phyloP scores from a whole-genome alignment of 2,888 invertebrate genomes.

The Acleris emargana region DNA sequence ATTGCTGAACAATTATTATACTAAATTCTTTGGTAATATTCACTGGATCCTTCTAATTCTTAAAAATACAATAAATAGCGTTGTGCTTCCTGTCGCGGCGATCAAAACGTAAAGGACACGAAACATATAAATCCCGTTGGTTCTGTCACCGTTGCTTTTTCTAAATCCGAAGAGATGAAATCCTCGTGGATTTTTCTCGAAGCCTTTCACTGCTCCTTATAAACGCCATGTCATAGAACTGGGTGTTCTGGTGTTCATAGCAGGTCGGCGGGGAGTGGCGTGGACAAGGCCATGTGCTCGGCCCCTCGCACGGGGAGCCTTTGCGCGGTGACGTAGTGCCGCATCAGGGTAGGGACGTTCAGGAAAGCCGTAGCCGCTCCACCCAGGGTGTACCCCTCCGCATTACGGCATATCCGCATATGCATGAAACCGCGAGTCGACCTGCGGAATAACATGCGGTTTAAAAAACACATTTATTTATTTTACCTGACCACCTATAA shows the following conservation, averaged over 20 bases:
- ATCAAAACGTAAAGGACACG: slow-evolving; percentile 51
- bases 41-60: slow-evolving; percentile 69
- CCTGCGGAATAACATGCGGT: slow-evolving; percentile 78
- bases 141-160: slow-evolving; percentile 38
- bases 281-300: slow-evolving; percentile 97
- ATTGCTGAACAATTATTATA: slow-evolving; percentile 48
- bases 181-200: slow-evolving; percentile 24
- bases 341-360: slow-evolving; percentile 96
- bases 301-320: slow-evolving; percentile 97
- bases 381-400: slow-evolving; percentile 94
- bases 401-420: slow-evolving; percentile 94
- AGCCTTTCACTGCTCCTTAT: slow-evolving; percentile 31
- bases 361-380: slow-evolving; percentile 96
- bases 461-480: slow-evolving; percentile 14
- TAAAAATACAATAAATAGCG: slow-evolving; percentile 58
- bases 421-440: slow-evolving; percentile 98
- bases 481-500: not conserved
- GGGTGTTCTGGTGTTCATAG: slow-evolving; percentile 69
- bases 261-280: slow-evolving; percentile 94
- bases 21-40: slow-evolving; percentile 78
- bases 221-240: slow-evolving; percentile 41
- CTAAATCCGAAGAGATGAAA: slow-evolving; percentile 20
- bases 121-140: slow-evolving; percentile 43
- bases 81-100: slow-evolving; percentile 52
- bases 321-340: slow-evolving; percentile 94